phyloP scores from a whole-genome alignment of 2,888 invertebrate genomes.

The Cataglyphis albicans region DNA sequence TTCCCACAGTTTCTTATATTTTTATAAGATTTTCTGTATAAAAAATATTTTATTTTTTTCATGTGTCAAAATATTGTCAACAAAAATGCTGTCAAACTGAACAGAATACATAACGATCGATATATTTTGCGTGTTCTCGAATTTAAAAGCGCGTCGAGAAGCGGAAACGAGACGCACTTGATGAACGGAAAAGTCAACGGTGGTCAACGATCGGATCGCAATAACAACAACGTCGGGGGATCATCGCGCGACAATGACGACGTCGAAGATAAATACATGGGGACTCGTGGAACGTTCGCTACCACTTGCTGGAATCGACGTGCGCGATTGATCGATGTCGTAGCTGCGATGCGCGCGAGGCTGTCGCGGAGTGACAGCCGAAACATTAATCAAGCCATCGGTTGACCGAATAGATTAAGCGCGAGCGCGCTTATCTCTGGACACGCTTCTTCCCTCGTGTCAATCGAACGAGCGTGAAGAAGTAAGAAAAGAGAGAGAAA shows the following conservation, averaged over 20 bases:
- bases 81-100: neutral
- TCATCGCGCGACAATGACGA: neutral
- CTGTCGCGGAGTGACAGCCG: slow-evolving; percentile 31
- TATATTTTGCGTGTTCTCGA: neutral
- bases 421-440: neutral
- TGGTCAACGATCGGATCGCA: slow-evolving; percentile 23
- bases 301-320: slow-evolving; percentile 57
- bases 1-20: neutral
- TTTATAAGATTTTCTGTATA: neutral
- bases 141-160: slow-evolving; percentile 3
- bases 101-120: neutral
- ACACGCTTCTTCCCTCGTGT: slow-evolving; percentile 14
- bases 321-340: slow-evolving; percentile 72
- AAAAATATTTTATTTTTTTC: neutral
- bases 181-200: neutral
- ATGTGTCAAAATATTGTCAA: neutral
- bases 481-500: neutral
- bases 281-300: neutral
- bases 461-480: slow-evolving; percentile 4
- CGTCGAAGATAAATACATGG: neutral
- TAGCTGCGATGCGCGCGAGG: slow-evolving; percentile 49
- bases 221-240: neutral
- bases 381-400: slow-evolving; percentile 52
- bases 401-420: slow-evolving; percentile 46
- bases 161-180: slow-evolving; percentile 7